Evolutionary conservation across 2,113 vertebrate species (phyloP), one percentile per base, ranked within the genome.

Genomic region (Antechinus flavipes): DNA sequence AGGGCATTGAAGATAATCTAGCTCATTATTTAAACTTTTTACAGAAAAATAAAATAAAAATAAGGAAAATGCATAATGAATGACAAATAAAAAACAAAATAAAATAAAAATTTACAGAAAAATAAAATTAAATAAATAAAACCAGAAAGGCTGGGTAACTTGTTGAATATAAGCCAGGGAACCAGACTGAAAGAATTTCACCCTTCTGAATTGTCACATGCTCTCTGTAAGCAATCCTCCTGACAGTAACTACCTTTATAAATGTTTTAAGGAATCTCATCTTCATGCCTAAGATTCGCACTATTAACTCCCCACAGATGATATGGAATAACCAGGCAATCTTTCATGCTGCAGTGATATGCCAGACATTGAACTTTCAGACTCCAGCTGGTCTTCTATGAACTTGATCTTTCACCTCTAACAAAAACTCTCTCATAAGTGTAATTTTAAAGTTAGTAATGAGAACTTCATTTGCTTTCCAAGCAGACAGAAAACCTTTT

Each of bases 401-500:
- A 98, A 98, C 97, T 98, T 98, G 98, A 98, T 98, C 98, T 98
- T 98, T 99, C 98, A 98, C 98, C 98, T 98, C 94, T 93, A 96
- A 94, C 94, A 97, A 98, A 98, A 98, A 98, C 97, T 97, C 96
- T 98, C 97, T 98, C 97, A 97, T 55, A 98, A 97, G 98, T 97
- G 53, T 97, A 97, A 98, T 95, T 98, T 98, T 97, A 91, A 98
- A 98, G 97, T 97, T 98, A 98, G 98, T 98, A 98, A 98, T 98
- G 98, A 98, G 96, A 94, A 91, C 98, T 98, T 98, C 98, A 98
- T 98, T 98, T 98, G 97, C 98, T 98, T 99, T 98, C 98, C 95
- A 98, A 98, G 98, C 98, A 98, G 98, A 98, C 54, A 98, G 98
- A 96, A 98, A 98, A 97, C 96, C 97, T 98, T 98, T 98, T 97